A percentile compares a stretch with the other conserved stretches of the same genome.
These are phyloP conservation scores for Talpa occidentalis DNA, from an alignment of 2,113 vertebrate species.

Conservation along the genomic window DNA sequence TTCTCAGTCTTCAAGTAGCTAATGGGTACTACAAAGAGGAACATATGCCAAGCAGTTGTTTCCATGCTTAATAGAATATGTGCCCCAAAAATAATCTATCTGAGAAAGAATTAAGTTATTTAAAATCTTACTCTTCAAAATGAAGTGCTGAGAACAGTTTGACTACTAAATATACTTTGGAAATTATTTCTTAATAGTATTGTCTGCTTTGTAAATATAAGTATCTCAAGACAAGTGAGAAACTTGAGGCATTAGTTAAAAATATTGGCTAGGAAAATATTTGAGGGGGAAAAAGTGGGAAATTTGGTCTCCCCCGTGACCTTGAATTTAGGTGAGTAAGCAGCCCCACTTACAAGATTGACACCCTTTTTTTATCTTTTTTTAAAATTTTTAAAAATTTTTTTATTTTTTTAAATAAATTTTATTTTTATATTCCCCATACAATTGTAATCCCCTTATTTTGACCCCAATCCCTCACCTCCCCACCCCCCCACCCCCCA, in stretches of 20 bases:
- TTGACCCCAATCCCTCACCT: accelerated
- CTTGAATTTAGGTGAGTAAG: neutral
- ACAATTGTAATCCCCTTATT: no score
- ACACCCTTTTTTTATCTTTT: neutral
- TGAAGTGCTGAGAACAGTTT: neutral
- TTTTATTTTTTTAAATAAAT: no score
- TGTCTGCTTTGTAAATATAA: neutral
- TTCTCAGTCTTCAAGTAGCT: neutral
- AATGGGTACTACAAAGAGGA: neutral
- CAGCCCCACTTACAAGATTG: neutral
- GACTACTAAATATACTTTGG: neutral
- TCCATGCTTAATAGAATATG: neutral
- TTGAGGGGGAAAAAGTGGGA: neutral
- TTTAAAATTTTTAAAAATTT: neutral
- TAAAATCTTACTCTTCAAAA: neutral
- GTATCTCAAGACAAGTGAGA: slow-evolving; percentile 20
- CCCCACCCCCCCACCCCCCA: no score
- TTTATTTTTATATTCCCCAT: no score
- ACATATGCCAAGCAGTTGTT: neutral
- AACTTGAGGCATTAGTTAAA: slow-evolving; percentile 4
- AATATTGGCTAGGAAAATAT: neutral
- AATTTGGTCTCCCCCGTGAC: neutral
- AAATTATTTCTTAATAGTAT: neutral
- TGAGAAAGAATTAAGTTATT: neutral
- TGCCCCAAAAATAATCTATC: neutral